phyloP scores from a whole-genome alignment of 2,797 vertebrate species.

The Halcyon smyrnensis region DNA sequence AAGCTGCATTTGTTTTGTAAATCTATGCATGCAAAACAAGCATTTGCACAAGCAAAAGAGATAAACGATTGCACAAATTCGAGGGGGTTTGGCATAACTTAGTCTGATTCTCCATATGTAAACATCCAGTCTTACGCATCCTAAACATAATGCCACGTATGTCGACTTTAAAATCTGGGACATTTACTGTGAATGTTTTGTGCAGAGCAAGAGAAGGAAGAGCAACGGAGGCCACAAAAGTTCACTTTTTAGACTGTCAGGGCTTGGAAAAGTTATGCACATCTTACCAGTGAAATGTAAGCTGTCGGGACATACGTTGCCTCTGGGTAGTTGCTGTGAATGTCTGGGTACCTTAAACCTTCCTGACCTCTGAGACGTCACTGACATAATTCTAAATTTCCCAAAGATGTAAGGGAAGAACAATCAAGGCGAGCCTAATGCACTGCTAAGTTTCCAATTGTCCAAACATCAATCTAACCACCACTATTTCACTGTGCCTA shows the following conservation, averaged over 20 bases:
- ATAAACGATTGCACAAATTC: not conserved
- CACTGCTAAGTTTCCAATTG: not conserved
- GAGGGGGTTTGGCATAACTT: not conserved
- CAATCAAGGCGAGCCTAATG: not conserved
- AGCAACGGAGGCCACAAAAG: not conserved
- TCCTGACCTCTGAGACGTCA: not conserved
- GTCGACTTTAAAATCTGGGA: not conserved
- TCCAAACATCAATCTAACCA: not conserved
- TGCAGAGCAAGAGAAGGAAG: not conserved
- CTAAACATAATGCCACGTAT: not conserved
- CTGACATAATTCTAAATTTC: not conserved
- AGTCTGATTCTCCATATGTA: not conserved
- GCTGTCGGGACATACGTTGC: not conserved
- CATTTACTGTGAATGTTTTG: not conserved
- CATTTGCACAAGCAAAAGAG: slow-evolving; percentile 29
- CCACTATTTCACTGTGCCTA: not conserved
- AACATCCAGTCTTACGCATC: not conserved
- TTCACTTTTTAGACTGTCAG: not conserved
- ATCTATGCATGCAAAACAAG: slow-evolving; percentile 32
- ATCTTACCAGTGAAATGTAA: not conserved
- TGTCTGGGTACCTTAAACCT: not conserved
- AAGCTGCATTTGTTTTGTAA: slow-evolving; percentile 31
- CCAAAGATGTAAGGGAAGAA: not conserved
- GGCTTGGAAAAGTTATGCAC: not conserved
- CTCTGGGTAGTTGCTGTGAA: not conserved